A percentile compares a stretch with the other conserved stretches of the same genome.
Evolutionary conservation across 2,888 invertebrate species (phyloP).

Genomic region (Ichneumoninae sp.): DNA sequence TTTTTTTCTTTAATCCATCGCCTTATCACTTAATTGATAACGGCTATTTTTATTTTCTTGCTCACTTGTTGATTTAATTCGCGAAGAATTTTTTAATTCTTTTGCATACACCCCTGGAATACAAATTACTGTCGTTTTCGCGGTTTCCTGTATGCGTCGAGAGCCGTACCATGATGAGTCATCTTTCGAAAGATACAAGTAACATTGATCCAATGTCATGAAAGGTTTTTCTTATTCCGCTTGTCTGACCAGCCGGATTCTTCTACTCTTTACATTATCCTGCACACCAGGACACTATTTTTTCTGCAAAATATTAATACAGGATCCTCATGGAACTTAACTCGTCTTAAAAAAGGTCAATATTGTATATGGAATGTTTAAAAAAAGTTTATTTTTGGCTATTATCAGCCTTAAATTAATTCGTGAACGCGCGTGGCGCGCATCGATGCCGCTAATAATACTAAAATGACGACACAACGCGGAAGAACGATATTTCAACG

Average conservation of each 20-base stretch:
- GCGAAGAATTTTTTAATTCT: neutral
- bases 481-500: constrained; percentile 20
- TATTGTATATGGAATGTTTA: neutral
- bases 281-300: neutral
- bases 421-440: neutral
- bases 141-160: no score
- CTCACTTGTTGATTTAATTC: constrained; percentile 10
- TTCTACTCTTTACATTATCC: neutral
- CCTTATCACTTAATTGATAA: neutral
- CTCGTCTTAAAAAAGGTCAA: neutral
- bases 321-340: neutral
- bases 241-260: neutral
- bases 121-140: no score
- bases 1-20: neutral
- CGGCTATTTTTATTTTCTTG: neutral
- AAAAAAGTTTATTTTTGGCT: neutral
- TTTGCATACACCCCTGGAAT: no score
- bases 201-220: neutral
- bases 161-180: neutral
- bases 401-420: neutral
- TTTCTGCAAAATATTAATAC: neutral
- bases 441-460: constrained; percentile 24
- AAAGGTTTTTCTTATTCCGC: neutral
- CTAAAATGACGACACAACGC: constrained; percentile 47
- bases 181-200: neutral